Percentiles rank a stretch among this genome's conserved stretches.
These are phyloP conservation scores for Euwallacea fornicatus DNA, from an alignment of 1,140 invertebrate genomes.

Conservation along the genomic window DNA sequence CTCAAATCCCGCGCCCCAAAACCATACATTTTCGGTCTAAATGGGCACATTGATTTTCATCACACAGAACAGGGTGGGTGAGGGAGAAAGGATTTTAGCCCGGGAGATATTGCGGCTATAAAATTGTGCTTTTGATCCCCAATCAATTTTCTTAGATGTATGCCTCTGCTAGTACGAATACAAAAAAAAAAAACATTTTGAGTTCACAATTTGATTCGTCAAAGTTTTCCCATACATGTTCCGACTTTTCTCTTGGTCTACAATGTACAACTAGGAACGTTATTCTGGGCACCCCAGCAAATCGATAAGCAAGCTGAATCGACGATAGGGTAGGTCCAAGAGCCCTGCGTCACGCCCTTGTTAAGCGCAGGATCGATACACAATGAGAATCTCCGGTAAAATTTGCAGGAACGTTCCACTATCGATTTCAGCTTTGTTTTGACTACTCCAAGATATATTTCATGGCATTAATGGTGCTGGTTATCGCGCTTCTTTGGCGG, in stretches of 20 bases:
- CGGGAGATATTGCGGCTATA: too few relatives aligned
- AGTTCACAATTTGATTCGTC: too few relatives aligned
- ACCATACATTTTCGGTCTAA: neutral
- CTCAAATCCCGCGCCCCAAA: neutral
- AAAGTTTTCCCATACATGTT: too few relatives aligned
- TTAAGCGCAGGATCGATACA: slow-evolving; percentile 17
- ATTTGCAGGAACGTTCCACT: too few relatives aligned
- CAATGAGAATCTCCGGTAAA: too few relatives aligned
- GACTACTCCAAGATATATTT: too few relatives aligned
- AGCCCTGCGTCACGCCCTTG: slow-evolving; percentile 28
- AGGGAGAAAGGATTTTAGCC: too few relatives aligned
- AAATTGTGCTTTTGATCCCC: too few relatives aligned
- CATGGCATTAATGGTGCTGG: neutral
- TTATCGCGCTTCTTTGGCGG: too few relatives aligned
- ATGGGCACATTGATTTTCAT: slow-evolving; percentile 5
- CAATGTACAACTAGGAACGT: neutral
- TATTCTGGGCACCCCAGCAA: neutral
- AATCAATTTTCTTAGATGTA: too few relatives aligned
- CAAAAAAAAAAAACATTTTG: neutral
- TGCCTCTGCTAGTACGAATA: too few relatives aligned
- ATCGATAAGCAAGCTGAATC: slow-evolving; percentile 21
- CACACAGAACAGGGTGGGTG: neutral
- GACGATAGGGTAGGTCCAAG: slow-evolving; percentile 26
- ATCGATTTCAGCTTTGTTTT: too few relatives aligned
- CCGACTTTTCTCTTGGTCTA: neutral